A percentile compares a stretch with the other conserved stretches of the same genome.
Conservation (phyloP, 2,113 vertebrate genomes). For the Nycticryphes semicollaris region DNA sequence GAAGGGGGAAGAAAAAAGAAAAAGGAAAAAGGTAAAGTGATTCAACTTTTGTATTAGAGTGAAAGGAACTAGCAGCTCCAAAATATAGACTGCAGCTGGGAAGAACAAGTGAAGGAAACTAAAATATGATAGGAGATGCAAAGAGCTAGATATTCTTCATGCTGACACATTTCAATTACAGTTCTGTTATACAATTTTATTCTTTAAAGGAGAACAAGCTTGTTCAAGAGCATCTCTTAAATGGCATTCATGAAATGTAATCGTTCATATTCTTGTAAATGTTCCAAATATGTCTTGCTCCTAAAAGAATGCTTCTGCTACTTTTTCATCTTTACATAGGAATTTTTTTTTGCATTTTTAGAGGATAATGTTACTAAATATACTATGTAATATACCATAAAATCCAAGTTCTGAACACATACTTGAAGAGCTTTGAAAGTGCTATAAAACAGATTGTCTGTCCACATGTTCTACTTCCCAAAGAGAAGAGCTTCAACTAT, state of each 20-base stretch:
- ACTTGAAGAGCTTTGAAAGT: neutral
- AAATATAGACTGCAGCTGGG: neutral
- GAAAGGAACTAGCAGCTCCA: neutral
- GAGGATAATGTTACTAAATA: neutral
- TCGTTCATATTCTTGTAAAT: neutral
- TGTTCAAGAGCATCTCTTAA: neutral
- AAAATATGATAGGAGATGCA: neutral
- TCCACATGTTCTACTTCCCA: neutral
- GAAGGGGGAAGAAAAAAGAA: neutral
- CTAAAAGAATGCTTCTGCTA: neutral
- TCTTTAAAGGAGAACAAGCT: neutral
- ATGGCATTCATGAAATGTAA: neutral
- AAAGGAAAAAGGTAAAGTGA: neutral
- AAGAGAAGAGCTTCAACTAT: neutral
- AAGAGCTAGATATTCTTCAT: neutral
- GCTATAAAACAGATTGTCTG: too few relatives aligned
- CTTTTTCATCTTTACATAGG: neutral
- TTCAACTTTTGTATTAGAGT: neutral
- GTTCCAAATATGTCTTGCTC: neutral
- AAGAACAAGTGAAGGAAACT: neutral
- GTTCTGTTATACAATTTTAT: neutral
- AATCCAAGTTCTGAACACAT: neutral
- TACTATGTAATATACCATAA: neutral
- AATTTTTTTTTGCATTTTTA: neutral
- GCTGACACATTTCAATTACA: neutral